Percentiles rank a stretch among this genome's conserved stretches.
phyloP scores from a whole-genome alignment of 2,113 vertebrate species.

The Malurus alboscapulatus region DNA sequence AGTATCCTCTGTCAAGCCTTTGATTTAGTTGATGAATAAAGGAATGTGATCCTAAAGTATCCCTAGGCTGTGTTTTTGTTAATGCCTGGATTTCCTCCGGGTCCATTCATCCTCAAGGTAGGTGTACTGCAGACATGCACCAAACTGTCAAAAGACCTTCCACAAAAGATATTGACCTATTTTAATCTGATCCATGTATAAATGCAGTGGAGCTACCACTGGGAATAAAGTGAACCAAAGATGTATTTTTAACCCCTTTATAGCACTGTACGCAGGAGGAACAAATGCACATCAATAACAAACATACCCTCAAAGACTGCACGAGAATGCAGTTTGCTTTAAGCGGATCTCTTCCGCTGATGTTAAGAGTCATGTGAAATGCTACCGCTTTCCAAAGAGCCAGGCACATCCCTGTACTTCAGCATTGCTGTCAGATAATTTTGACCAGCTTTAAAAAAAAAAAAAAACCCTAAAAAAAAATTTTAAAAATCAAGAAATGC shows the following conservation, averaged over 20 bases:
- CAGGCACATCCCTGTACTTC: background rate
- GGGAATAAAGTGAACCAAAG: constrained; percentile 58
- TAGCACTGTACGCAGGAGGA: background rate
- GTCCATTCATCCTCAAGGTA: constrained; percentile 59
- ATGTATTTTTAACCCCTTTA: constrained; percentile 63
- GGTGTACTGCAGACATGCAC: constrained; percentile 63
- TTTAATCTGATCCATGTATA: constrained; percentile 67
- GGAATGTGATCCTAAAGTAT: constrained; percentile 52
- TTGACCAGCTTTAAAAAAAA: background rate
- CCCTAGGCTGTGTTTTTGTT: constrained; percentile 57
- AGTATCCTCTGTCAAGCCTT: constrained; percentile 36
- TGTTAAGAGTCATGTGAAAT: background rate
- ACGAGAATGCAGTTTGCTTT: background rate
- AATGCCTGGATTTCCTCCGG: constrained; percentile 47
- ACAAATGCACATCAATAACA: background rate
- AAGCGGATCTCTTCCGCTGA: background rate
- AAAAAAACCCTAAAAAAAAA: background rate
- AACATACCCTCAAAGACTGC: background rate
- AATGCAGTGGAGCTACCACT: constrained; percentile 42
- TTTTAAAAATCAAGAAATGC: background rate
- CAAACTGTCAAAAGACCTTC: constrained; percentile 56
- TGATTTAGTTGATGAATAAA: constrained; percentile 64
- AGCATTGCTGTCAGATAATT: background rate
- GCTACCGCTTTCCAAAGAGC: background rate
- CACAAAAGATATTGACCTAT: constrained; percentile 65